Percentiles rank a stretch among this genome's conserved stretches.
Conservation (phyloP, 2,797 vertebrate genomes). For the Squalus acanthias region DNA sequence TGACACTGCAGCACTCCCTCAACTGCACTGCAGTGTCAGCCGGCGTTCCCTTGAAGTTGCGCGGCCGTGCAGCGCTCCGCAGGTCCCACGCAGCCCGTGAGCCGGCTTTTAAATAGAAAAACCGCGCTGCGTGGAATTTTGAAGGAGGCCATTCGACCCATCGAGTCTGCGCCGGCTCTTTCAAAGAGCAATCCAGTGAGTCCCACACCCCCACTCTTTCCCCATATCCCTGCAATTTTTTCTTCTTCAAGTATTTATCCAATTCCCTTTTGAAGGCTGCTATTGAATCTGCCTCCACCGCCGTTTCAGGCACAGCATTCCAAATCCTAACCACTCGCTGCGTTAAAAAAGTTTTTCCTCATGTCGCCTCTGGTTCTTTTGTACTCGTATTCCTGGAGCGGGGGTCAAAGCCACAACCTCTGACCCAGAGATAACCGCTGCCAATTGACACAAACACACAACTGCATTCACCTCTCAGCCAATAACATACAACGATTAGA, state of each 20-base stretch:
- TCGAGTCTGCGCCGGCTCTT: neutral
- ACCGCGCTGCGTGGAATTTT: too few relatives aligned
- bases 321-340: neutral
- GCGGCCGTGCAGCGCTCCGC: too few relatives aligned
- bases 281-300: neutral
- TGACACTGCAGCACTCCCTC: neutral
- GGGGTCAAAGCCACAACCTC: neutral
- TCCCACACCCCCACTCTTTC: neutral
- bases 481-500: neutral
- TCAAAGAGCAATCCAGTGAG: neutral
- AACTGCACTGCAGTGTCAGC: neutral
- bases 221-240: neutral
- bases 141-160: neutral
- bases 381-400: too few relatives aligned
- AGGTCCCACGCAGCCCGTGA: too few relatives aligned
- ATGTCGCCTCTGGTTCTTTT: neutral
- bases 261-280: neutral
- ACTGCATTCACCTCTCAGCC: neutral
- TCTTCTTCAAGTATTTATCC: neutral
- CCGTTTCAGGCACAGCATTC: neutral
- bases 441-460: neutral
- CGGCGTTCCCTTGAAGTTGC: too few relatives aligned
- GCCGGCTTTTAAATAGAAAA: neutral
- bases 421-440: neutral
- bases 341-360: neutral